Conservation (phyloP, 2,888 invertebrate species). For the Philhelius pedissequus region DNA sequence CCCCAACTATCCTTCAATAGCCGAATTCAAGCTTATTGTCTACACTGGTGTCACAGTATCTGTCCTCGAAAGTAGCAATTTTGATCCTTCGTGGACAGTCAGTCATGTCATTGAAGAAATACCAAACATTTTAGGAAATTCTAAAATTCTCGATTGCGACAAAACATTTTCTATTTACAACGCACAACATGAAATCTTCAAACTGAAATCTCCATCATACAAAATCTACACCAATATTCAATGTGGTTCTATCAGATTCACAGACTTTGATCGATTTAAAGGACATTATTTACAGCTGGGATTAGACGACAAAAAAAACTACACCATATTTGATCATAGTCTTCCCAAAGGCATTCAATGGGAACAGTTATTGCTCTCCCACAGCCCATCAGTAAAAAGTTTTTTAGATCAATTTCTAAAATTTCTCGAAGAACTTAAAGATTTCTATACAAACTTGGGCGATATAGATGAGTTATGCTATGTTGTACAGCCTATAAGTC, state of each 20-base stretch:
- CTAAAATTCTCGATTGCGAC: not conserved
- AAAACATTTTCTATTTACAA: not conserved
- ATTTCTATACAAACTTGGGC: constrained; percentile 74
- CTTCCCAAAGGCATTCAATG: constrained; percentile 73
- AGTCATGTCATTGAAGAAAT: constrained; percentile 71
- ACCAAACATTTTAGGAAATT: constrained; percentile 29
- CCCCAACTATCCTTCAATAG: constrained; percentile 72
- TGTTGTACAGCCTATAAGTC: constrained; percentile 74
- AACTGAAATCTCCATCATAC: constrained; percentile 71
- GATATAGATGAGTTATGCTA: constrained; percentile 77
- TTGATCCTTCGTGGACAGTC: constrained; percentile 70
- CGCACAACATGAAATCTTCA: constrained; percentile 70
- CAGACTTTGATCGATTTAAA: constrained; percentile 72
- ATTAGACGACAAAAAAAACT: constrained; percentile 1
- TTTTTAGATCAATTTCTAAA: constrained; percentile 71
- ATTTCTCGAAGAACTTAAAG: constrained; percentile 73
- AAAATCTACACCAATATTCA: constrained; percentile 70
- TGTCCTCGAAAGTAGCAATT: constrained; percentile 29
- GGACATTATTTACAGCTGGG: constrained; percentile 74
- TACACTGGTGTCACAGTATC: constrained; percentile 68
- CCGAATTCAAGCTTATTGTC: constrained; percentile 69
- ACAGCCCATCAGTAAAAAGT: constrained; percentile 52
- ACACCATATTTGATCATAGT: constrained; percentile 72
- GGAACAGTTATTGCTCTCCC: constrained; percentile 69
- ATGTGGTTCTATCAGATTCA: constrained; percentile 72